Percentiles rank a stretch among this genome's conserved stretches.
phyloP scores from a whole-genome alignment of 2,888 invertebrate species.

The Ligdia adustata region DNA sequence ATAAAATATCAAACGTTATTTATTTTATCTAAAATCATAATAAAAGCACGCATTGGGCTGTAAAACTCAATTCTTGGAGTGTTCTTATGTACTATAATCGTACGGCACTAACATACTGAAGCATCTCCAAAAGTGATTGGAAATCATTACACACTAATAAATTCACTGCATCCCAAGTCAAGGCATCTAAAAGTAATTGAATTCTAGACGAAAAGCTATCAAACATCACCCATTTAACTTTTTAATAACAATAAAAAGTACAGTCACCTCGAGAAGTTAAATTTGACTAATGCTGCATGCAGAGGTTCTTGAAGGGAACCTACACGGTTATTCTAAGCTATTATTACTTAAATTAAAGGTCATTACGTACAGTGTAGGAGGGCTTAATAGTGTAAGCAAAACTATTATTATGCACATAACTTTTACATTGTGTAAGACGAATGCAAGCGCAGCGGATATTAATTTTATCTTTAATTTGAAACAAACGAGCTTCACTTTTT shows the following conservation, averaged over 20 bases:
- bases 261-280: constrained; percentile 29
- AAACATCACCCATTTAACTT: constrained; percentile 22
- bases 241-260: constrained; percentile 36
- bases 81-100: constrained; percentile 8
- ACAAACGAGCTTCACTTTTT: constrained; percentile 10
- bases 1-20: constrained; percentile 11
- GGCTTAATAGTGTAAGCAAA: constrained; percentile 38
- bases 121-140: neutral
- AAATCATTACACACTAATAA: constrained; percentile 10
- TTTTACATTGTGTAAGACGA: constrained; percentile 22
- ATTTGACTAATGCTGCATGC: constrained; percentile 18
- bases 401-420: constrained; percentile 32
- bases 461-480: constrained; percentile 17
- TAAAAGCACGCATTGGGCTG: constrained; percentile 3
- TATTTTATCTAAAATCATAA: constrained; percentile 13
- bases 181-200: constrained; percentile 14
- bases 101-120: constrained; percentile 1
- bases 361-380: constrained; percentile 47
- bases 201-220: constrained; percentile 27
- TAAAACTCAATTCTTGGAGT: constrained; percentile 7
- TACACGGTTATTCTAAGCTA: constrained; percentile 26
- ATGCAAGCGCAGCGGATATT: constrained; percentile 11
- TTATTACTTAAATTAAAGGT: constrained; percentile 49
- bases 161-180: constrained; percentile 15
- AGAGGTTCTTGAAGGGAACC: constrained; percentile 35